phyloP scores from a whole-genome alignment of 2,113 vertebrate species.

The Tinamus guttatus region DNA sequence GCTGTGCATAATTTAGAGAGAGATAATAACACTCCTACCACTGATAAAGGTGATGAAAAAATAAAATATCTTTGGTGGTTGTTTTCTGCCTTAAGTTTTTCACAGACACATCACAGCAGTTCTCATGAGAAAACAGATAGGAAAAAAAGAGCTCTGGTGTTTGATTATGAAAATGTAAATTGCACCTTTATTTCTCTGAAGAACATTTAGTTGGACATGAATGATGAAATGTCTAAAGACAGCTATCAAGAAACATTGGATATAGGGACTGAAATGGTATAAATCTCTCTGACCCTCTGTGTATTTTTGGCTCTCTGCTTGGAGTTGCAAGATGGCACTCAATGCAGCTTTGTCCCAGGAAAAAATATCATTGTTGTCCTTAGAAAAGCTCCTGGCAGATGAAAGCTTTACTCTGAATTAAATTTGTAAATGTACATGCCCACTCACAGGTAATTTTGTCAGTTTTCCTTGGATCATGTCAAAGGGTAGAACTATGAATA shows the following conservation, averaged over 20 bases:
- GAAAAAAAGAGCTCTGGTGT: neutral
- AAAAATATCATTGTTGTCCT: neutral
- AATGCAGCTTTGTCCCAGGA: neutral
- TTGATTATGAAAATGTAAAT: neutral
- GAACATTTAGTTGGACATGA: neutral
- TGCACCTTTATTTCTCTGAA: neutral
- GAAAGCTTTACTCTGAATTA: accelerated
- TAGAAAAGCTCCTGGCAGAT: neutral
- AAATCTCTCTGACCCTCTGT: neutral
- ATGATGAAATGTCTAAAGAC: neutral
- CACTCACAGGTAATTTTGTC: neutral
- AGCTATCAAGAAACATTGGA: neutral
- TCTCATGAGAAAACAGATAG: neutral
- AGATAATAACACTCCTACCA: neutral
- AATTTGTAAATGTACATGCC: neutral
- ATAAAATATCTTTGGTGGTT: neutral
- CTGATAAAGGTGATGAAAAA: neutral
- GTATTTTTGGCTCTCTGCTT: neutral
- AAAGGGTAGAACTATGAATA: neutral
- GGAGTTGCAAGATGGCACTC: neutral
- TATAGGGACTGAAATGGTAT: neutral
- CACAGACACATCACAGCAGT: neutral
- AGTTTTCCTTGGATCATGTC: neutral
- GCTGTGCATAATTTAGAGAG: neutral
- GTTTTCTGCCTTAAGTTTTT: neutral